Evolutionary conservation across 92 coral and sea anemone species (phyloP), one percentile per base, ranked within the genome.

Genomic region (Actinernus sp.): DNA sequence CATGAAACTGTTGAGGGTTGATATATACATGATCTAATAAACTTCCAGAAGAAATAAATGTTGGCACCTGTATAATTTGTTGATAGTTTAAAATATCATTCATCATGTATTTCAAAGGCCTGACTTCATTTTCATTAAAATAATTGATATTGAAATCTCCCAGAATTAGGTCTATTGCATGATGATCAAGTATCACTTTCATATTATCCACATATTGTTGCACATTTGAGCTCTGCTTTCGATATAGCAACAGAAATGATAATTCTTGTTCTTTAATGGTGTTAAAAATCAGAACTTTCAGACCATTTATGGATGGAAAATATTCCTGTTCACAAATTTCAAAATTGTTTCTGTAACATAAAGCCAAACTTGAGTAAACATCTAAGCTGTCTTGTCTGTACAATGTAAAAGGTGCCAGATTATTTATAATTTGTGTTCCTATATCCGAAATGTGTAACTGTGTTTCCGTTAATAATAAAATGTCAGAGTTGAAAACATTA

Each of bases 21-120:
- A 88, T 36, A 37, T 73, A 78, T 5, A 88, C 58, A 56, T 89
- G 90, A 61, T 83, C 90, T 44, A 84, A 24, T 50, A 88, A 61
- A 57, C 67, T 72, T 31, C 87, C 90, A 51, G 76, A 33, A 50
- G 93, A 81, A 3, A 78, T 54, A 67, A 81, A 82, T 58, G 90
- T 78, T 28, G 87, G 59, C 17, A n/a, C 34, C 10, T 53, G 41
- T 46, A 74, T 72, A 74, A 70, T 43, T 70, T 81, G 93, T 28
- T 38, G 61, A 71, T 81, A 87, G 32, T 53, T 40, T 4, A 68
- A 50, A 9, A 43, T 18, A n/a, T n/a, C n/a, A 5, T 58, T 58
- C 89, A 88, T 88, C 25, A 76, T 50, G 13, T 49, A 19, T 45
- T 65, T 65, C 21, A 71, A 78, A 26, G 52, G 67, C 58, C 71